Conservation (phyloP, 2,797 vertebrate species). For the Anguilla pacifica region DNA sequence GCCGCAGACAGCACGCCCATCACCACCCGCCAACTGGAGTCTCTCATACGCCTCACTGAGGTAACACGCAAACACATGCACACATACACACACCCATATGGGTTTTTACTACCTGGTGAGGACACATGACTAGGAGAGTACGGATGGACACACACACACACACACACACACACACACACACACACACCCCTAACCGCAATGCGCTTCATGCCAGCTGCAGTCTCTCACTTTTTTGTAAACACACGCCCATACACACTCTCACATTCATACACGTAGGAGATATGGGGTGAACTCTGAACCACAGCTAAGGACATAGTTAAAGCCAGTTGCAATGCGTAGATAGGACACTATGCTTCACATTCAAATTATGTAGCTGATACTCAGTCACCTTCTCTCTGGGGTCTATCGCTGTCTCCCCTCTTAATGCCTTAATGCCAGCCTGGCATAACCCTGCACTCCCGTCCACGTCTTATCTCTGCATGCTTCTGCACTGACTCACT, state of each 20-base stretch:
- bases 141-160: not conserved
- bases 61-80: slow-evolving; percentile 51
- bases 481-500: not conserved
- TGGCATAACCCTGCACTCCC: not conserved
- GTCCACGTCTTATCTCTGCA: not conserved
- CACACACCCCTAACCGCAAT: not conserved
- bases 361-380: not conserved
- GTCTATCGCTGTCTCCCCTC: not conserved
- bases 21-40: slow-evolving; percentile 94
- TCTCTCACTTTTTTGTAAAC: not conserved
- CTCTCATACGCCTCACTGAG: slow-evolving; percentile 92
- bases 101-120: too few relatives aligned
- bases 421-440: not conserved
- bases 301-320: not conserved
- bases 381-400: not conserved
- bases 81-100: not conserved
- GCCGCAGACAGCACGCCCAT: slow-evolving; percentile 85
- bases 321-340: not conserved
- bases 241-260: not conserved
- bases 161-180: not conserved
- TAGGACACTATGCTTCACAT: not conserved
- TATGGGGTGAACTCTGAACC: not conserved
- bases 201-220: not conserved
- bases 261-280: not conserved
- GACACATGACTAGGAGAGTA: too few relatives aligned